A percentile compares a stretch with the other conserved stretches of the same genome.
Conservation (phyloP, 2,797 vertebrate species). For the Pseudomugil tenellus region DNA sequence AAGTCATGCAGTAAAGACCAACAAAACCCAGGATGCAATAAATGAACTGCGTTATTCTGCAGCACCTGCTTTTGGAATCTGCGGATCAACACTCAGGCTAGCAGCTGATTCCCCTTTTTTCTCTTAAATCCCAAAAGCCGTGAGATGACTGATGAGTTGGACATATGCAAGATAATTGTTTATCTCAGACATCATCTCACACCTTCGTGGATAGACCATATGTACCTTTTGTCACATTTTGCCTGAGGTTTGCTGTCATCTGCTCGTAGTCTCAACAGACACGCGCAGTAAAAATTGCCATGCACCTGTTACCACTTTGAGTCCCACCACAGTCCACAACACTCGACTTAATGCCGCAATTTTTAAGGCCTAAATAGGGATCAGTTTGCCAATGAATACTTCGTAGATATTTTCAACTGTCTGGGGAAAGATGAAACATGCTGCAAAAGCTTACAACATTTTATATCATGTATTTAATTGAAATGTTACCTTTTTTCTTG, state of each 20-base stretch:
- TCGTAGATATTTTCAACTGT: conserved; percentile 12
- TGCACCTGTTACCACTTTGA: conserved; percentile 74
- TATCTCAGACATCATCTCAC: conserved; percentile 53
- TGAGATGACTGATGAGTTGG: conserved; percentile 59
- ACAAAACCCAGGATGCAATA: conserved; percentile 55
- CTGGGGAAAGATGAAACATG: background rate
- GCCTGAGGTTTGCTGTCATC: conserved; percentile 21
- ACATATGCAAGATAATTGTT: conserved; percentile 66
- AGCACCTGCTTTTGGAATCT: conserved; percentile 75
- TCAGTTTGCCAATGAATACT: conserved; percentile 38
- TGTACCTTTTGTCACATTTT: conserved; percentile 51
- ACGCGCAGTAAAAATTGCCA: conserved; percentile 41
- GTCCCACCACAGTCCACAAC: conserved; percentile 53
- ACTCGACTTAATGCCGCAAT: conserved; percentile 52
- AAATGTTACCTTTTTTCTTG: conserved; percentile 10
- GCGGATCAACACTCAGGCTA: conserved; percentile 53
- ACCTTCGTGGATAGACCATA: conserved; percentile 40
- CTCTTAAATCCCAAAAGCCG: conserved; percentile 54
- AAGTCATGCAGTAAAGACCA: conserved; percentile 50
- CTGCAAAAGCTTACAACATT: background rate
- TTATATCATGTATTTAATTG: conserved; percentile 22
- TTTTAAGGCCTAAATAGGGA: conserved; percentile 25
- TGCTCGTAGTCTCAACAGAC: conserved; percentile 14
- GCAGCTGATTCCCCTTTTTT: conserved; percentile 64
- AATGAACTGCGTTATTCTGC: conserved; percentile 54